phyloP scores from a whole-genome alignment of 2,888 invertebrate genomes.

The Erannis defoliaria region DNA sequence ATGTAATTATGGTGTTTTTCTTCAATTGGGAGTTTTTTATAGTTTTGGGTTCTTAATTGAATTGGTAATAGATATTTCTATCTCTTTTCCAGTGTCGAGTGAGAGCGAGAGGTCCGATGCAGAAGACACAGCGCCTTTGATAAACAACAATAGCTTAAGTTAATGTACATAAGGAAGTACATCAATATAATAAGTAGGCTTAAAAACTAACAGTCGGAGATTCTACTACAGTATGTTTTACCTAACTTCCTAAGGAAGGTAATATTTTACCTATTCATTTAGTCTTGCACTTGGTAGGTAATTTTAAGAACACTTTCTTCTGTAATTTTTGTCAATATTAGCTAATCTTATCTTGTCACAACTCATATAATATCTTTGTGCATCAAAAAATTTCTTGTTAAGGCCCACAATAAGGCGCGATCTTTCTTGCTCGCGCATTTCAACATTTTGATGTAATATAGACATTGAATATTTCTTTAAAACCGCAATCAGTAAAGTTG shows the following conservation, averaged over 20 bases:
- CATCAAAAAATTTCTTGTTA: too few species aligned
- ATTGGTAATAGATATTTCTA: not conserved
- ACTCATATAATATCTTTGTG: too few species aligned
- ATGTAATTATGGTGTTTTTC: not conserved
- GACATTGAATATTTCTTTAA: too few species aligned
- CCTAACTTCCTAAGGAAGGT: not conserved
- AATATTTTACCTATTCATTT: not conserved
- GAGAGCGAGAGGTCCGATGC: slow-evolving; percentile 73
- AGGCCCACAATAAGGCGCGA: too few species aligned
- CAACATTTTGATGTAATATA: too few species aligned
- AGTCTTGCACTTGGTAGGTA: too few species aligned
- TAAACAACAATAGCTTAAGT: slow-evolving; percentile 64
- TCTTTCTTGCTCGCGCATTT: too few species aligned
- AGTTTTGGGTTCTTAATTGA: not conserved
- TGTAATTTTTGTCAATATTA: too few species aligned
- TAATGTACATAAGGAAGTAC: slow-evolving; percentile 36
- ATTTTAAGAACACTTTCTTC: too few species aligned
- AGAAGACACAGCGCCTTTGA: slow-evolving; percentile 70
- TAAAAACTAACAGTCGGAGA: slow-evolving; percentile 14
- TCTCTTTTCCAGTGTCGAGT: slow-evolving; percentile 68
- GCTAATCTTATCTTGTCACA: too few species aligned
- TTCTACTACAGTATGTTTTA: not conserved
- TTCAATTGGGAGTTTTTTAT: not conserved
- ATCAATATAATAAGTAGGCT: not conserved
- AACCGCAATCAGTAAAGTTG: too few species aligned